Percentiles rank a stretch among this genome's conserved stretches.
Conservation (phyloP, 2,113 vertebrate genomes). For the Acrocephalus arundinaceus region DNA sequence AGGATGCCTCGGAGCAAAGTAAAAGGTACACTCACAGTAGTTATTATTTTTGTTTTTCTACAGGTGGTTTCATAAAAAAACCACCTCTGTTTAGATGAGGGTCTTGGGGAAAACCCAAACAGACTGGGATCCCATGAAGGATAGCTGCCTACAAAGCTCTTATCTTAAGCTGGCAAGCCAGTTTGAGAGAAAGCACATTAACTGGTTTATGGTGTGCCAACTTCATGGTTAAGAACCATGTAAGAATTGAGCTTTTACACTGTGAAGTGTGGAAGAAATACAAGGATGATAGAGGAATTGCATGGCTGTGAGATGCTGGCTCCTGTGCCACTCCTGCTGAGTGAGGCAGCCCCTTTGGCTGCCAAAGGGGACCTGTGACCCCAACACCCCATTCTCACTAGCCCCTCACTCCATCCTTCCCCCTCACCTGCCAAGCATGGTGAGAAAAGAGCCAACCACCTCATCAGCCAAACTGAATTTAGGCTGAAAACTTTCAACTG, state of each 20-base stretch:
- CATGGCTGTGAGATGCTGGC: neutral
- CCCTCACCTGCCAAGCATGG: neutral
- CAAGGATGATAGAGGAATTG: neutral
- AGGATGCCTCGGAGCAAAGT: neutral
- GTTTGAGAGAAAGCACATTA: neutral
- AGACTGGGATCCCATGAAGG: neutral
- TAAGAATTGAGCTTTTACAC: neutral
- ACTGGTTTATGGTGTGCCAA: neutral
- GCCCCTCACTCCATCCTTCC: too few relatives aligned
- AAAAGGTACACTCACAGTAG: neutral
- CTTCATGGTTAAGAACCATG: neutral
- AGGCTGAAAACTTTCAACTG: neutral
- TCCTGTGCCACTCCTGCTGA: neutral
- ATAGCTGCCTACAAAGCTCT: neutral
- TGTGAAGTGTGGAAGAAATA: neutral
- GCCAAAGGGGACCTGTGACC: neutral
- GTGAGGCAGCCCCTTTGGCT: neutral
- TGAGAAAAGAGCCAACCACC: neutral
- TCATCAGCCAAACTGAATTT: neutral
- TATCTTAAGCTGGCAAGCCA: constrained; percentile 19
- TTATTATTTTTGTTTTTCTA: neutral
- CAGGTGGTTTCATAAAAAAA: neutral
- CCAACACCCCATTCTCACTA: fast-evolving
- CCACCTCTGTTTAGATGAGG: neutral
- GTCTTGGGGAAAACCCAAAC: neutral